Conservation (phyloP, 2,797 vertebrate species). For the Eulemur mongoz region DNA sequence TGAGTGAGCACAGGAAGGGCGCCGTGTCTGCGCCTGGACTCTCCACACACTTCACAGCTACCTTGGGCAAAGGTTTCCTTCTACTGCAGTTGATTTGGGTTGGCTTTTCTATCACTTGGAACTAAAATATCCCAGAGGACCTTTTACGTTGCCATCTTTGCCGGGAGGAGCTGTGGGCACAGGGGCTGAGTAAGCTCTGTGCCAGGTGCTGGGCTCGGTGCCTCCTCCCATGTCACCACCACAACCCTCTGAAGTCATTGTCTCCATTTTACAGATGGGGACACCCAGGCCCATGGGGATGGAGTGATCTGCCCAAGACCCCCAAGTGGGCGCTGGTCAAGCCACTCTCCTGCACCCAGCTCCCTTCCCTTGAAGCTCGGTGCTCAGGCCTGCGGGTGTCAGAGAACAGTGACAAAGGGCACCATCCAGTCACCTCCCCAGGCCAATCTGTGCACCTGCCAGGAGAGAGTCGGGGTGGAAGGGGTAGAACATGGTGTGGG, state of each 20-base stretch:
- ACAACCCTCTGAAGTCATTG: not conserved
- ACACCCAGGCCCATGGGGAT: rapidly evolving
- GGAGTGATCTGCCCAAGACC: no score
- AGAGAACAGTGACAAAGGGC: not conserved
- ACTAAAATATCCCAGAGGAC: not conserved
- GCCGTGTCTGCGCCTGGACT: not conserved
- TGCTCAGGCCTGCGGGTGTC: not conserved
- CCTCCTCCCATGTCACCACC: not conserved
- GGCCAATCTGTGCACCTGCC: not conserved
- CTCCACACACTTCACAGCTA: not conserved
- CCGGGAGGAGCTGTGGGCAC: not conserved
- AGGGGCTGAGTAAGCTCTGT: not conserved
- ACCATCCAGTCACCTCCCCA: rapidly evolving
- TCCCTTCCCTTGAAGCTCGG: not conserved
- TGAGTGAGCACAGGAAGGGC: no score
- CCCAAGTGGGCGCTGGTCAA: not conserved
- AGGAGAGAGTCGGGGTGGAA: no score
- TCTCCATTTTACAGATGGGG: not conserved
- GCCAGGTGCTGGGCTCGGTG: rapidly evolving
- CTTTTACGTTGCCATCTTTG: not conserved
- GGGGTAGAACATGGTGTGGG: rapidly evolving
- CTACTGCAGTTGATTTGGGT: not conserved
- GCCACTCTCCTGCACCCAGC: not conserved
- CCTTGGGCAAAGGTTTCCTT: not conserved
- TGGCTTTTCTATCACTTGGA: not conserved